phyloP scores from a whole-genome alignment of 2,888 invertebrate genomes.

The Tetheella fluctuosa region DNA sequence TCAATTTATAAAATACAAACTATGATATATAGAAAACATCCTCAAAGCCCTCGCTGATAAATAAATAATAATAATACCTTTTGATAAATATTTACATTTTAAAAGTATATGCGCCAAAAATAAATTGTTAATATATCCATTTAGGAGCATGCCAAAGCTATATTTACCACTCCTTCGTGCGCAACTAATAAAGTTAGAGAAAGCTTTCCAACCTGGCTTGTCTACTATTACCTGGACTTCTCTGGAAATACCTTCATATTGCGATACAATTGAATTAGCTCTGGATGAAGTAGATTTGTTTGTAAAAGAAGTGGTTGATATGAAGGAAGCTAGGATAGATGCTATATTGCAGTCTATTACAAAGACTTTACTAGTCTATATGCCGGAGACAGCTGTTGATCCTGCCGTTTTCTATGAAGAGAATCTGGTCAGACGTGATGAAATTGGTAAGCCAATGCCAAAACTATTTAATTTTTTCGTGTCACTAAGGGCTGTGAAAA shows the following conservation, averaged over 20 bases:
- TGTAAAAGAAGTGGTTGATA: conserved; percentile 88
- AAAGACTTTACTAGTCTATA: conserved; percentile 84
- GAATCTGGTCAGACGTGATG: conserved; percentile 83
- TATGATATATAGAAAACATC: no score
- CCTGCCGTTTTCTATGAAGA: conserved; percentile 85
- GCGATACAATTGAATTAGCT: conserved; percentile 80
- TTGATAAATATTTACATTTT: not conserved
- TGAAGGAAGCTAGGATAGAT: conserved; percentile 90
- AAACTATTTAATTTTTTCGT: not conserved
- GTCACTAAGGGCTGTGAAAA: not conserved
- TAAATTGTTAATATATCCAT: not conserved
- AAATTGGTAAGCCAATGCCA: conserved; percentile 67
- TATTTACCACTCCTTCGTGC: conserved; percentile 89
- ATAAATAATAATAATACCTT: no score
- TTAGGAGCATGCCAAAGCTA: conserved; percentile 85
- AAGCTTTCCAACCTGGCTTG: conserved; percentile 89
- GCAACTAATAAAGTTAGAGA: conserved; percentile 87
- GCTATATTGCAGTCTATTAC: conserved; percentile 86
- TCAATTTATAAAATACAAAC: no score
- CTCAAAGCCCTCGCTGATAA: no score
- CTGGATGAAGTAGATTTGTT: conserved; percentile 87
- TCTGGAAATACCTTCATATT: conserved; percentile 87
- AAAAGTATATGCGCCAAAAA: not conserved
- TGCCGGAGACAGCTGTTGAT: conserved; percentile 85
- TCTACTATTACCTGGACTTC: conserved; percentile 93